Conservation (phyloP, 2,888 invertebrate genomes). For the Ornithoptera alexandrae region DNA sequence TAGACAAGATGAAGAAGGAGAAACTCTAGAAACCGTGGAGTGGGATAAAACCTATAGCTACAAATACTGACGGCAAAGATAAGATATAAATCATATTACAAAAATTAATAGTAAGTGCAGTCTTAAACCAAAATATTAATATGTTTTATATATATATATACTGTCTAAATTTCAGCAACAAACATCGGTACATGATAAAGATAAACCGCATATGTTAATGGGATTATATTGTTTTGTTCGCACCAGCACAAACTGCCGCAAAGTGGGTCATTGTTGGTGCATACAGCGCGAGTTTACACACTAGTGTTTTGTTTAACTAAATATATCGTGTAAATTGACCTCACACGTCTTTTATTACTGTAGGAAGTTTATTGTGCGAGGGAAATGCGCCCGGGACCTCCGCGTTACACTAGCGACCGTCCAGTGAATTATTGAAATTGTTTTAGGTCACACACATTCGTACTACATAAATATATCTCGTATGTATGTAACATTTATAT, state of each 20-base stretch:
- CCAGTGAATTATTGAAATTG: neutral
- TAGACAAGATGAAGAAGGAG: too few species aligned
- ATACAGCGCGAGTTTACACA: constrained; percentile 34
- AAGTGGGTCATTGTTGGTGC: constrained; percentile 47
- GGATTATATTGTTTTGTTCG: constrained; percentile 52
- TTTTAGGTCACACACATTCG: neutral
- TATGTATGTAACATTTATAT: too few species aligned
- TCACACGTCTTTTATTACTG: constrained; percentile 16
- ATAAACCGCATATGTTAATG: constrained; percentile 48
- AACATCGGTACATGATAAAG: constrained; percentile 47
- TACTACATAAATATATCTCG: too few species aligned
- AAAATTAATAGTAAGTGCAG: too few species aligned
- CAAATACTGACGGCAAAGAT: too few species aligned
- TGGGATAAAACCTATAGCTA: too few species aligned
- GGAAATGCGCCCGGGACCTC: neutral
- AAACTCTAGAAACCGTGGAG: too few species aligned
- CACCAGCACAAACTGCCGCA: constrained; percentile 41
- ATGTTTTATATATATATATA: constrained; percentile 1
- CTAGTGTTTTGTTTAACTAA: constrained; percentile 30
- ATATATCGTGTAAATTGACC: constrained; percentile 39
- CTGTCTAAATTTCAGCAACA: constrained; percentile 40
- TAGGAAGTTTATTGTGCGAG: constrained; percentile 1
- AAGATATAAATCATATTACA: too few species aligned
- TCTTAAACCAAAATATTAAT: too few species aligned
- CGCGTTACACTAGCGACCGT: constrained; percentile 1